Evolutionary conservation across 2,797 vertebrate species (phyloP), one percentile per base, ranked within the genome.

Genomic region (Cyclura pinguis): DNA sequence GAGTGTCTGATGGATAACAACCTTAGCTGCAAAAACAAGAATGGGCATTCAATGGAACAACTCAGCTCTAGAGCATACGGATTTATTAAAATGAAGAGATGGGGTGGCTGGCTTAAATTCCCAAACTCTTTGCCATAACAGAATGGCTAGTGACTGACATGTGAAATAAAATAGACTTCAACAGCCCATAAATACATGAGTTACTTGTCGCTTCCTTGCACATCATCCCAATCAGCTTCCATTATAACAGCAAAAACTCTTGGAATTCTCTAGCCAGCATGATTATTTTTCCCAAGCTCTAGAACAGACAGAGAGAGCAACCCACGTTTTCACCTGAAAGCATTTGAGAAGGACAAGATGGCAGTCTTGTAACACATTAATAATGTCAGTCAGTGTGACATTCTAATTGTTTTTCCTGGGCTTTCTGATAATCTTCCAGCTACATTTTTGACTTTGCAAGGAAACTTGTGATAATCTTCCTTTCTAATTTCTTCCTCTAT

Each of bases 1-100:
- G 50, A 99, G 97, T 0, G 98, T 99, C 97, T 99, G 99, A 93
- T 99, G 98, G 93, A 99, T 98, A 81, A 99, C 97, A 38, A 96
- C 96, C 97, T 99, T 99, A 95, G 98, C 99, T 99, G 95, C 76
- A 96, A 92, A 97, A 88, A 93, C 8, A 91, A 91, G 72, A 84
- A 1, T 64, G 81, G 7, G 82, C 1, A 29, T 90, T 78, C 24
- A 78, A 47, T 27, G 84, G n/a, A 38, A 47, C 64, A 50, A 1
- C 18, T 47, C 13, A 16, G 5, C 74, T 35, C 69, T 1, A 32
- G 2, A 20, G 76, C 35, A 59, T 24, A 9, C 1, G 5, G 29
- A 42, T 50, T 6, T 38, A 42, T 16, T 55, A 42, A 0, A 47
- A 38, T 12, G 88, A 84, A 3, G 55, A 59, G 10, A 84, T 38